A percentile compares a stretch with the other conserved stretches of the same genome.
These are phyloP conservation scores for Mallotus villosus DNA, from an alignment of 2,797 vertebrate species.

Conservation along the genomic window DNA sequence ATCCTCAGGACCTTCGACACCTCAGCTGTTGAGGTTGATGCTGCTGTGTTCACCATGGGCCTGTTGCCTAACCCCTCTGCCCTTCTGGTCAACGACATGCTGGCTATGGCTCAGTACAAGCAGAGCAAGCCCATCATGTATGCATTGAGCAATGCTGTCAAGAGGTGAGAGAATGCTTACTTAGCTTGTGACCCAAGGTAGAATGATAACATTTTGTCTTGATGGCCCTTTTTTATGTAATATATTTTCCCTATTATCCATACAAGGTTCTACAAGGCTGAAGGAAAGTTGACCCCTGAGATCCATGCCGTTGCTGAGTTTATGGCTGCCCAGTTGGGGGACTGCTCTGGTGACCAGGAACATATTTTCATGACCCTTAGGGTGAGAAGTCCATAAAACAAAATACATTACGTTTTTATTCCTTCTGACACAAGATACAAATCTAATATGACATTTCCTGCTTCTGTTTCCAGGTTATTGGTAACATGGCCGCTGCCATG, in stretches of 20 bases:
- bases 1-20: constrained; percentile 77
- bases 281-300: constrained; percentile 72
- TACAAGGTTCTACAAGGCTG: constrained; percentile 78
- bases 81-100: constrained; percentile 81
- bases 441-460: too few relatives aligned
- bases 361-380: constrained; percentile 83
- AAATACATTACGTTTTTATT: too few relatives aligned
- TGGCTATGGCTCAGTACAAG: constrained; percentile 83
- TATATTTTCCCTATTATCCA: too few relatives aligned
- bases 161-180: constrained; percentile 72
- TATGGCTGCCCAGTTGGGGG: constrained; percentile 77
- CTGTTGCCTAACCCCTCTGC: constrained; percentile 83
- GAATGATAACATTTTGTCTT: not conserved
- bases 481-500: constrained; percentile 90
- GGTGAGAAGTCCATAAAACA: constrained; percentile 68
- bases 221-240: not conserved
- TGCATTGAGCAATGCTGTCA: constrained; percentile 86
- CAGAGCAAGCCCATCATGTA: constrained; percentile 87
- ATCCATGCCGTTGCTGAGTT: constrained; percentile 81
- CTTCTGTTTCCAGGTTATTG: constrained; percentile 80
- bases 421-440: too few relatives aligned
- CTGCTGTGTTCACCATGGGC: constrained; percentile 83
- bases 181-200: not conserved
- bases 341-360: constrained; percentile 83
- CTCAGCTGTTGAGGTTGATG: constrained; percentile 77